These are phyloP conservation scores for Buathra laborator DNA, from an alignment of 2,888 invertebrate genomes.

Conservation along the genomic window DNA sequence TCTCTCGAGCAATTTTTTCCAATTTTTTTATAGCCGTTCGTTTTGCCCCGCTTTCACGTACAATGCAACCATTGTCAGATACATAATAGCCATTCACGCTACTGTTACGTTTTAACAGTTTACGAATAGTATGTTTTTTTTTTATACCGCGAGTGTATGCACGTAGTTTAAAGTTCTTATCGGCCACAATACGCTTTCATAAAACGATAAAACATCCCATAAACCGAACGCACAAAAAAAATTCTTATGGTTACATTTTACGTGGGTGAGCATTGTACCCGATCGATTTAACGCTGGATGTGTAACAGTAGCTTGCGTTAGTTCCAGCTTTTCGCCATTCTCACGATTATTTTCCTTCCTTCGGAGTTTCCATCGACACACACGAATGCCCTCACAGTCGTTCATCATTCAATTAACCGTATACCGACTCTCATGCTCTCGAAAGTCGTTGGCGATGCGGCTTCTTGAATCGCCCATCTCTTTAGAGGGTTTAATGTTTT, in stretches of 20 bases:
- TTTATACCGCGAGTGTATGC: background rate
- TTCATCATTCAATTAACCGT: slow-evolving; percentile 67
- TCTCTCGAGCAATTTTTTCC: background rate
- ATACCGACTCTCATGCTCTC: slow-evolving; percentile 44
- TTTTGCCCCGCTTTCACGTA: background rate
- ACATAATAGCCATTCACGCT: background rate
- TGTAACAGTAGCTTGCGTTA: background rate
- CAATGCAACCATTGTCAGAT: background rate
- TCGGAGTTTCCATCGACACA: slow-evolving; percentile 35
- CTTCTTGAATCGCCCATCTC: slow-evolving; percentile 34
- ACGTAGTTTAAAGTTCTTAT: slow-evolving; percentile 15
- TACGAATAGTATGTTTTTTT: background rate
- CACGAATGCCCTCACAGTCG: slow-evolving; percentile 59
- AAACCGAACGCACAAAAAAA: slow-evolving; percentile 23
- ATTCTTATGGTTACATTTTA: slow-evolving; percentile 35
- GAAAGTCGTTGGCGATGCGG: slow-evolving; percentile 47
- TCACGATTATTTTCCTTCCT: slow-evolving; percentile 56
- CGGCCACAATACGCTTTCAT: slow-evolving; percentile 17
- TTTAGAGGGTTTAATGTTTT: slow-evolving; percentile 53
- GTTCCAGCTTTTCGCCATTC: slow-evolving; percentile 3
- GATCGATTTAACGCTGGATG: slow-evolving; percentile 30
- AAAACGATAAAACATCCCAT: slow-evolving; percentile 28
- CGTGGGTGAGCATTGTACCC: slow-evolving; percentile 30
- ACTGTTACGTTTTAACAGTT: background rate
- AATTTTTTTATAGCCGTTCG: background rate